Evolutionary conservation across 2,113 vertebrate genomes (phyloP), one percentile per base, ranked within the genome.

Genomic region (Petrocephalus zakoni): DNA sequence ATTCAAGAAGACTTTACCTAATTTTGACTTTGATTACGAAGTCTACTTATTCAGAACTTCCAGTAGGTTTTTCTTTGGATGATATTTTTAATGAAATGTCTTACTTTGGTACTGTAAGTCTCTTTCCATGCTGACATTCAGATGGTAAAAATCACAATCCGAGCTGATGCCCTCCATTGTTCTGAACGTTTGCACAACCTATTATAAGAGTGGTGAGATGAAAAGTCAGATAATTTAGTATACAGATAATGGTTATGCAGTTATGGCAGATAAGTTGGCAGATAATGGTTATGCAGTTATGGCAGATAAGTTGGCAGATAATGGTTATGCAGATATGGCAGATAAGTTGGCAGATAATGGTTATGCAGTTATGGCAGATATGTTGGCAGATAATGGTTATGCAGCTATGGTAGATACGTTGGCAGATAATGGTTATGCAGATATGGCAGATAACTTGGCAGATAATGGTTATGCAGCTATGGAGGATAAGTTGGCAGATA

Each of bases 131-230:
- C 13, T 86, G 29, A 93, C 90, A 61, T 46, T 90, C 51, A 93
- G 89, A 29, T 87, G 19, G 49, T 90, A 92, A 5, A 89, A 61
- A 51, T 91, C 89, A 89, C 93, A 93, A 55, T 87, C 13, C 0
- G 89, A 87, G 61, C 87, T 88, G 1, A 89, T 87, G 55, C 64
- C 90, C 22, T 89, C 89, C 89, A 93, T 82, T 42, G 91, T 88
- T 78, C 91, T 90, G 61, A 92, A 93, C 1, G 72, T 91, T n/a
- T 93, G 92, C 19, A 90, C 25, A 78, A 93, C 13, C 93, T 93
- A 64, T 52, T 29, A 17, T 46, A 68, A 52, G 9, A 85, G 19
- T 19, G 1, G 49, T 83, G 22, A 53, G 42, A 72, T 19, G 13
- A 88, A 6, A 68, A 0, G 64, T 85, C 37, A 64, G 55, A 89